phyloP scores from a whole-genome alignment of 1,140 invertebrate genomes.

The Eufriesea mexicana region DNA sequence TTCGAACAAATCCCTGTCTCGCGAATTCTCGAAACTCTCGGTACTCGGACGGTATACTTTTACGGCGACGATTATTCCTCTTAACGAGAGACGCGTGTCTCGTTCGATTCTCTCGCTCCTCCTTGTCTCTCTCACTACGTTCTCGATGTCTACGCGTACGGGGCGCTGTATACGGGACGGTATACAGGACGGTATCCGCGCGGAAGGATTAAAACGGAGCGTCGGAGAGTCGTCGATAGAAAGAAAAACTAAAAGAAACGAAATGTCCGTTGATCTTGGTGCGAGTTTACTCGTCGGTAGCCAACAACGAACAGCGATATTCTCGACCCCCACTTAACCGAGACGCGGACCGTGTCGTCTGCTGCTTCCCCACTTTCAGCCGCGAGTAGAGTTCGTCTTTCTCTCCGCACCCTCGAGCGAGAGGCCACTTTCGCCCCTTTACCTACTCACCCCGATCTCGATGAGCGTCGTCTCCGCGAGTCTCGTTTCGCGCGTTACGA shows the following conservation, averaged over 20 bases:
- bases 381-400: not conserved
- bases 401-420: conserved; percentile 20
- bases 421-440: conserved; percentile 17
- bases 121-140: not conserved
- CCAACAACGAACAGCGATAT: conserved; percentile 19
- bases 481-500: conserved; percentile 13
- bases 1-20: conserved; percentile 40
- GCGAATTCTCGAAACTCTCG: conserved; percentile 20
- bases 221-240: not conserved
- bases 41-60: conserved; percentile 29
- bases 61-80: conserved; percentile 33
- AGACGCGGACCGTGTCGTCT: not conserved
- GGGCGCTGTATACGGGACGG: too few species aligned
- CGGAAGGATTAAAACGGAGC: too few species aligned
- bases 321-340: not conserved
- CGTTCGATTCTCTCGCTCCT: not conserved
- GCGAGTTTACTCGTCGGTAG: conserved; percentile 31
- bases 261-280: not conserved
- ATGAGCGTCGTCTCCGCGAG: not conserved
- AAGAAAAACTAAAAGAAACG: not conserved
- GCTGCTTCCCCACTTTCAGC: not conserved
- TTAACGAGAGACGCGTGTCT: conserved; percentile 10
- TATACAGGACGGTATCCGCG: too few species aligned
- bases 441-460: conserved; percentile 12
- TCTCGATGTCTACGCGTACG: not conserved